Conservation (phyloP, 1,140 invertebrate species). For the Ceratitis capitata region DNA sequence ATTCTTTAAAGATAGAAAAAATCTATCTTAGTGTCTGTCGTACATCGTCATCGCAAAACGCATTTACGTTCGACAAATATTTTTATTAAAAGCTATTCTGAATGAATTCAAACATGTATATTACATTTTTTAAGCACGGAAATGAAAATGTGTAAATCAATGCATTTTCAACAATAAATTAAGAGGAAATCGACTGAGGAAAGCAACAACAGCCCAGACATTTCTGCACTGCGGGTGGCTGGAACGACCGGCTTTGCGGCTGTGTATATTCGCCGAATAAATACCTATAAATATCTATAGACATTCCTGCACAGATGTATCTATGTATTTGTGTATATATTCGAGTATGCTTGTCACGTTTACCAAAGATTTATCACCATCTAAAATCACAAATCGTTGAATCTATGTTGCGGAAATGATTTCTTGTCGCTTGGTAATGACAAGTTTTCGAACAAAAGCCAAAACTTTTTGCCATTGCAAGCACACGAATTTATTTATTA, state of each 20-base stretch:
- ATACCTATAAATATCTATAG: neutral
- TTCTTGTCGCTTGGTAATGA: slow-evolving; percentile 8
- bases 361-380: slow-evolving; percentile 2
- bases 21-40: no score
- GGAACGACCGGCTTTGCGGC: neutral
- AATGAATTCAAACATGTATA: slow-evolving; percentile 10
- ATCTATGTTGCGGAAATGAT: slow-evolving; percentile 3
- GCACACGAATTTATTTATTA: neutral
- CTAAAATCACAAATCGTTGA: slow-evolving; percentile 17
- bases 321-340: neutral
- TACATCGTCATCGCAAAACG: no score
- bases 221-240: slow-evolving; percentile 3
- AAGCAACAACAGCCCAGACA: neutral
- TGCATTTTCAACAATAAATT: slow-evolving; percentile 27
- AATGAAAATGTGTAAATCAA: slow-evolving; percentile 35
- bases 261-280: neutral
- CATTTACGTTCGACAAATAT: no score
- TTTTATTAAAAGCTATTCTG: neutral
- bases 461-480: neutral
- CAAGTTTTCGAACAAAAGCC: neutral
- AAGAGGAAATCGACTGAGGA: neutral
- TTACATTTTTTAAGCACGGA: slow-evolving; percentile 31
- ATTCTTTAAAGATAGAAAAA: no score
- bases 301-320: neutral
- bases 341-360: neutral